A percentile compares a stretch with the other conserved stretches of the same genome.
Evolutionary conservation across 2,888 invertebrate species (phyloP).

Genomic region (Apoda limacodes): DNA sequence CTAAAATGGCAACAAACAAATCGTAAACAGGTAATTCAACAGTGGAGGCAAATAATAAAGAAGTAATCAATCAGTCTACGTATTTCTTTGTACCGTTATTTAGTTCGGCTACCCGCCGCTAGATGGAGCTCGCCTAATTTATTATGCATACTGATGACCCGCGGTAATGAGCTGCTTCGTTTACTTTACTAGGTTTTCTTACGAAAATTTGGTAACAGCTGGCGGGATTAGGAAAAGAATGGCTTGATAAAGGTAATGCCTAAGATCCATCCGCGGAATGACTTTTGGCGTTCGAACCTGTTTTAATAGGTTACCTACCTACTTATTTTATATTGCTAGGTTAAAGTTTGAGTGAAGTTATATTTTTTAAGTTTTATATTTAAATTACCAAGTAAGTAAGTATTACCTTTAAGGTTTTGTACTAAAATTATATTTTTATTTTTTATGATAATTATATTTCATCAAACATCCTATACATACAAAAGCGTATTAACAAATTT

Average conservation of each 20-base stretch:
- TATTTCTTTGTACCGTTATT: conserved; percentile 29
- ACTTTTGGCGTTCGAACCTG: conserved; percentile 4
- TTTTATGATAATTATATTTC: too few relatives aligned
- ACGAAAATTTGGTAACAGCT: conserved; percentile 51
- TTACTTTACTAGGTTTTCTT: conserved; percentile 43
- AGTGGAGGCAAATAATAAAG: conserved; percentile 9
- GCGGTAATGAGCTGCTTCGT: conserved; percentile 69
- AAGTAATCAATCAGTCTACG: conserved; percentile 40
- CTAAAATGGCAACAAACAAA: too few relatives aligned
- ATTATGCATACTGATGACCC: conserved; percentile 85
- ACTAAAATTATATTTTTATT: too few relatives aligned
- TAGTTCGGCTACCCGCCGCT: conserved; percentile 45
- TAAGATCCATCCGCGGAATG: background rate
- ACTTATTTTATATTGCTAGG: too few relatives aligned
- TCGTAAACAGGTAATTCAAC: conserved; percentile 3
- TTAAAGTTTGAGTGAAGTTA: too few relatives aligned
- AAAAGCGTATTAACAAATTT: too few relatives aligned
- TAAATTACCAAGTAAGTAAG: background rate
- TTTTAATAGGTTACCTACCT: too few relatives aligned
- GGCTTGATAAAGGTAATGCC: conserved; percentile 37
- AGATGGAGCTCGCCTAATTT: conserved; percentile 70
- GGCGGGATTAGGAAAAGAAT: conserved; percentile 45
- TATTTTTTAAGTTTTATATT: too few relatives aligned
- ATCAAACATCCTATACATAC: too few relatives aligned
- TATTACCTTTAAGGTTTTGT: conserved; percentile 1